Evolutionary conservation across 2,797 vertebrate species (phyloP), one percentile per base, ranked within the genome.

Genomic region (Chanos chanos): DNA sequence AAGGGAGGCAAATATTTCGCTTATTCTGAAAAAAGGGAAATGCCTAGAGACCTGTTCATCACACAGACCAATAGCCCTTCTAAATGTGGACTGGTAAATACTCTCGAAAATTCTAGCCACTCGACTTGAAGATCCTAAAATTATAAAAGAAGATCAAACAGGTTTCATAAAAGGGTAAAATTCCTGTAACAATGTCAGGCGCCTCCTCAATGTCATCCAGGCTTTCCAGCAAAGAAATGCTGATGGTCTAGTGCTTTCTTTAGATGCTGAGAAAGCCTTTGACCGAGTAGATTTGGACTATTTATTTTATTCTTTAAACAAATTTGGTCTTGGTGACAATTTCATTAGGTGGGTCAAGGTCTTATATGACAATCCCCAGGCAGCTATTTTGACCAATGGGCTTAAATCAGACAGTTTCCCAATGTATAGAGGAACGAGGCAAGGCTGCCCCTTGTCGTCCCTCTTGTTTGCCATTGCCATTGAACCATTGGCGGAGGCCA

Each of bases 131-230:
- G 28, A 24, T 1, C 43, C 27, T 13, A 3, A 27, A 3, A 33
- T 59, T n/a, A 37, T 41, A 5, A 70, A 53, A 7, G 33, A 18
- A 8, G 41, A 60, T 18, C 55, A 66, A 45, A 34, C 44, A 7
- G 61, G 43, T 24, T 64, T 70, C 8, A 64, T 55, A 34, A 64
- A 54, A 16, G 43, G 50, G 0, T 7, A 4, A 1, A 55, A 37
- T 2, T 71, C 30, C 3, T 49, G 9, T 54, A 57, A 61, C 4
- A 71, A 66, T 6, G 31, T 45, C 4, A 52, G 48, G 28, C 2
- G 22, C 4, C 30, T 58, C n/a, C 31, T 52, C n/a, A 45, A 63
- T 48, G 25, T 53, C 7, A 53, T 64, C 40, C 33, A 64, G 18
- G n/a, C 15, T 2, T 48, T 48, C 16, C 30, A 54, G 3, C 18